phyloP scores from a whole-genome alignment of 2,113 vertebrate species.

The Nothobranchius furzeri region DNA sequence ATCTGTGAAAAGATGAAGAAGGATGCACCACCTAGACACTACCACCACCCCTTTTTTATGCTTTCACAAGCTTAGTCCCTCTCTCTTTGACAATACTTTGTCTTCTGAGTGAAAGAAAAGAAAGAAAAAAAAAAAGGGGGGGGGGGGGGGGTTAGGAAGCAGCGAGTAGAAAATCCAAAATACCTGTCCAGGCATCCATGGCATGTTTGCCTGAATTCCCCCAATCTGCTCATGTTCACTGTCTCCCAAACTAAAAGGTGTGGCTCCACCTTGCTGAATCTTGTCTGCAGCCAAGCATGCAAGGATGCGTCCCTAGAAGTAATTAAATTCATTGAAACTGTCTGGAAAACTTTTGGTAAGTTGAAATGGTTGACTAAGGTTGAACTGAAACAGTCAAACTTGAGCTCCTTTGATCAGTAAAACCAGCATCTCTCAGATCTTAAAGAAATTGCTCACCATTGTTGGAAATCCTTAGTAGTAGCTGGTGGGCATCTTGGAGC shows the following conservation, averaged over 20 bases:
- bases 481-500: neutral
- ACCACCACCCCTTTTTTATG: slow-evolving; percentile 24
- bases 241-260: slow-evolving; percentile 58
- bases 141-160: slow-evolving; percentile 28
- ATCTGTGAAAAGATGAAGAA: slow-evolving; percentile 6
- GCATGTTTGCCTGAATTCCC: slow-evolving; percentile 69
- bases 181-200: slow-evolving; percentile 74
- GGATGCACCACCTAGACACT: slow-evolving; percentile 17
- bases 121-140: neutral
- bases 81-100: slow-evolving; percentile 2
- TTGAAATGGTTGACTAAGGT: neutral
- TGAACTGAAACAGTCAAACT: slow-evolving; percentile 8
- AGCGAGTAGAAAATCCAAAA: slow-evolving; percentile 63
- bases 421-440: neutral
- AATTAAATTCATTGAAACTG: slow-evolving; percentile 23
- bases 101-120: slow-evolving; percentile 22
- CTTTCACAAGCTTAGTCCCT: slow-evolving; percentile 34
- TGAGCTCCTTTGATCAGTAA: slow-evolving; percentile 6
- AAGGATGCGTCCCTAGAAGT: slow-evolving; percentile 28
- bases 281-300: slow-evolving; percentile 49
- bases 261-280: slow-evolving; percentile 61
- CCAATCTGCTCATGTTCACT: slow-evolving; percentile 50
- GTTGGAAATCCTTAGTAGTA: neutral
- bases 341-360: slow-evolving; percentile 19
- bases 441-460: neutral